These are phyloP conservation scores for Amaurobius ferox DNA, from an alignment of 2,888 invertebrate species.

Conservation along the genomic window DNA sequence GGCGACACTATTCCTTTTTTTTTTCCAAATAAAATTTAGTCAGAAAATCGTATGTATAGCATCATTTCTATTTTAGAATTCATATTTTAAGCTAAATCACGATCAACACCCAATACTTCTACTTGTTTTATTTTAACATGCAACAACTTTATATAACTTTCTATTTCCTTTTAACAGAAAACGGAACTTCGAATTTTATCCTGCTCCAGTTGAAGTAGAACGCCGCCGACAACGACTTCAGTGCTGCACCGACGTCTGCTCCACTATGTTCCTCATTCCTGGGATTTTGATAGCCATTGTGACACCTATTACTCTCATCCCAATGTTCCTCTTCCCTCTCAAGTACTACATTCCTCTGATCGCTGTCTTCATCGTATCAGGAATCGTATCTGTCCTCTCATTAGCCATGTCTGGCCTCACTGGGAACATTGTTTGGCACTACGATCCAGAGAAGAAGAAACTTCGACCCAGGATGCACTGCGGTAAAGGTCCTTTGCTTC, in stretches of 20 bases:
- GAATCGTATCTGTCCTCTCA: constrained; percentile 29
- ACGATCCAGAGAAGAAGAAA: constrained; percentile 43
- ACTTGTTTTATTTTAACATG: too few species aligned
- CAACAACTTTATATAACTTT: constrained; percentile 1
- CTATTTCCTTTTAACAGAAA: constrained; percentile 15
- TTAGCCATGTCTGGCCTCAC: constrained; percentile 56
- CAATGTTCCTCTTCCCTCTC: constrained; percentile 68
- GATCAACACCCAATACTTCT: too few species aligned
- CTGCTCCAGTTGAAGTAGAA: constrained; percentile 55
- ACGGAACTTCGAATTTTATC: constrained; percentile 55
- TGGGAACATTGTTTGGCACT: constrained; percentile 73
- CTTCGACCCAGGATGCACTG: constrained; percentile 62
- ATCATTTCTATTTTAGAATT: too few species aligned
- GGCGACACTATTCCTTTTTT: too few species aligned
- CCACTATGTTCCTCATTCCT: constrained; percentile 59
- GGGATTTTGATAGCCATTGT: constrained; percentile 58
- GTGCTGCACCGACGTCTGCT: constrained; percentile 55
- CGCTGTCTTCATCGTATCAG: constrained; percentile 35
- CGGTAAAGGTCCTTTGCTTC: constrained; percentile 63
- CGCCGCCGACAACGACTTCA: constrained; percentile 57
- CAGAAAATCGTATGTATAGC: too few species aligned
- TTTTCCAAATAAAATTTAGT: too few species aligned
- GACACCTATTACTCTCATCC: constrained; percentile 71
- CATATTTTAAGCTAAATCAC: too few species aligned
- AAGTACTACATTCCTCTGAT: constrained; percentile 55